Conservation (phyloP, 2,797 vertebrate genomes). For the Rhodeus uyekii region DNA sequence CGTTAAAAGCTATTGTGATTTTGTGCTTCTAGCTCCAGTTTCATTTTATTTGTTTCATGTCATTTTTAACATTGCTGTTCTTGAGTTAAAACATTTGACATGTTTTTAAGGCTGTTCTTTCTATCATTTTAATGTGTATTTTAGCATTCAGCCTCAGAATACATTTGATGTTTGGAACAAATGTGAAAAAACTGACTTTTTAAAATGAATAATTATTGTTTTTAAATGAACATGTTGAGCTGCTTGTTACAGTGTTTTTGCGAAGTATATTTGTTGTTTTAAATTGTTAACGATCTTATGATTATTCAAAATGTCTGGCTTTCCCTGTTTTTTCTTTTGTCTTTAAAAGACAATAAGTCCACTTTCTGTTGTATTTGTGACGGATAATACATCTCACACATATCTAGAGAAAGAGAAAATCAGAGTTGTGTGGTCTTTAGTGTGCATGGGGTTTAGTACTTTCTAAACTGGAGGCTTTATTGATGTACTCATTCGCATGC, state of each 20-base stretch:
- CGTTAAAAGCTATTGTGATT: neutral
- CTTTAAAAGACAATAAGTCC: neutral
- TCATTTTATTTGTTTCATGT: neutral
- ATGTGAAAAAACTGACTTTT: neutral
- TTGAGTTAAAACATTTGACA: neutral
- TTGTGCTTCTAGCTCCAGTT: neutral
- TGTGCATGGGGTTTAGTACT: neutral
- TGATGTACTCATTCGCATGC: neutral
- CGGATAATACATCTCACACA: constrained; percentile 4
- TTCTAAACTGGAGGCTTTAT: constrained; percentile 16
- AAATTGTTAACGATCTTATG: neutral
- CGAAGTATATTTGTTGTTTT: neutral
- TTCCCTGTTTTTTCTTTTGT: neutral
- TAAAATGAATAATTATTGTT: neutral
- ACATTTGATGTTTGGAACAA: neutral
- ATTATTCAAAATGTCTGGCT: neutral
- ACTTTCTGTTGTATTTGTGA: neutral
- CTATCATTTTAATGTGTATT: neutral
- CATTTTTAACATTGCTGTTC: neutral
- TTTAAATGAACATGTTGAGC: neutral
- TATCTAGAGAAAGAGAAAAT: neutral
- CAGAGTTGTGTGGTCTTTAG: neutral
- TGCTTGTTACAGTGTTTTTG: neutral
- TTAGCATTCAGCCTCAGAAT: neutral
- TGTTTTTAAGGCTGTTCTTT: neutral